phyloP scores from a whole-genome alignment of 2,888 invertebrate species.

The Steinernema hermaphroditum region DNA sequence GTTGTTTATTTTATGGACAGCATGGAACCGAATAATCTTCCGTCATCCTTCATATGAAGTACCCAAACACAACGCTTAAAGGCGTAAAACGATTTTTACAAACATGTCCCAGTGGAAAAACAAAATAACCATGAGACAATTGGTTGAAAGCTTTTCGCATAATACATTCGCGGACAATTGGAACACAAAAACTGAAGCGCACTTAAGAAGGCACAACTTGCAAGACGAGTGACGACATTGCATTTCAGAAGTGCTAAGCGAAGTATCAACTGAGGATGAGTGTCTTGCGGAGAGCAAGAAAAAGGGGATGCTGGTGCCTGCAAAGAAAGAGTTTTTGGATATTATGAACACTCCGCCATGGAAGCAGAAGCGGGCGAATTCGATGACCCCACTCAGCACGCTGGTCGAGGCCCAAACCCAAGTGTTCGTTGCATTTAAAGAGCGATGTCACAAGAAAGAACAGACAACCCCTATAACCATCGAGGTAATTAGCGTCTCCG shows the following conservation, averaged over 20 bases:
- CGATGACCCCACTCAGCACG: not conserved
- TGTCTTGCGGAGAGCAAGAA: not conserved
- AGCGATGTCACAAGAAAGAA: not conserved
- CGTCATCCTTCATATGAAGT: conserved; percentile 3
- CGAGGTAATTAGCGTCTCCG: not conserved
- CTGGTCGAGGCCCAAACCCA: conserved; percentile 9
- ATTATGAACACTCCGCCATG: not conserved
- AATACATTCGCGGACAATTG: not conserved
- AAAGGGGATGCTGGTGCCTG: not conserved
- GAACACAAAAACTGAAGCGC: conserved; percentile 2
- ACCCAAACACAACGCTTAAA: not conserved
- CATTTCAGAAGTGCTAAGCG: conserved; percentile 11
- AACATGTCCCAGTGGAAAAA: not conserved
- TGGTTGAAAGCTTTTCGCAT: not conserved
- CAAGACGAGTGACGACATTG: not conserved
- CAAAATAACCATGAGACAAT: not conserved
- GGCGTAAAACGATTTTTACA: not conserved
- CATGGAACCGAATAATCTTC: not conserved
- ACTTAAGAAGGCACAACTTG: conserved; percentile 10
- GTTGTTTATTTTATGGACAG: conserved; percentile 12
- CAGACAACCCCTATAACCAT: not conserved
- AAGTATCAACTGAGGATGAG: conserved; percentile 12
- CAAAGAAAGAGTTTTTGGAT: not conserved
- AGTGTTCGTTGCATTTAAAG: not conserved
- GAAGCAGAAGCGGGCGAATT: not conserved